These are phyloP conservation scores for Melanostoma scalare DNA, from an alignment of 2,888 invertebrate genomes.

Conservation along the genomic window DNA sequence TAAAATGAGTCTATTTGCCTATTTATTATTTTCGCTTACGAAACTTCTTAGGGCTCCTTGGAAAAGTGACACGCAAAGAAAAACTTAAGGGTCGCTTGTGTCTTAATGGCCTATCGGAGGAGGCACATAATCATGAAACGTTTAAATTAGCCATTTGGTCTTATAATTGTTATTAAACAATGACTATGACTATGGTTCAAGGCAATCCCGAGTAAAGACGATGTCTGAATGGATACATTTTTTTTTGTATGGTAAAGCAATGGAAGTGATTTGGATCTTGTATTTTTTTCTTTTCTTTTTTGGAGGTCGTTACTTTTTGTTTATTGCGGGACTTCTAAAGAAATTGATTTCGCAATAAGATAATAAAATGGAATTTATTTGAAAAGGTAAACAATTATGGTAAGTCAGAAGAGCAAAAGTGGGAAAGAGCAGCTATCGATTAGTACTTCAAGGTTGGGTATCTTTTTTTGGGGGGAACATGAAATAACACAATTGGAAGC, in stretches of 20 bases:
- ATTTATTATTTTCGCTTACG: slow-evolving; percentile 38
- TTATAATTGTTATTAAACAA: slow-evolving; percentile 67
- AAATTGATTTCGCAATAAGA: slow-evolving; percentile 52
- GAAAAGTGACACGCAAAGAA: background rate
- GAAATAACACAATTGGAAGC: no score
- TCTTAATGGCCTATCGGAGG: slow-evolving; percentile 62
- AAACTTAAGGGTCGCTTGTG: slow-evolving; percentile 11
- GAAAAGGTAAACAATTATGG: slow-evolving; percentile 43
- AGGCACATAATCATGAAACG: slow-evolving; percentile 62
- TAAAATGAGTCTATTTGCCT: slow-evolving; percentile 60
- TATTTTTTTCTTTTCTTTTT: background rate
- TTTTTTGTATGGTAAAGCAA: background rate
- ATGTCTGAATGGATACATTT: no score
- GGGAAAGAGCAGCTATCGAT: background rate
- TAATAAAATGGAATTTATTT: slow-evolving; percentile 26
- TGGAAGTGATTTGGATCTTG: background rate
- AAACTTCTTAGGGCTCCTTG: slow-evolving; percentile 22
- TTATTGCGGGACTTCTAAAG: slow-evolving; percentile 35
- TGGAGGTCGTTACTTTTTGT: slow-evolving; percentile 37
- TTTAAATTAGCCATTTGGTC: slow-evolving; percentile 68
- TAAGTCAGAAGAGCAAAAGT: slow-evolving; percentile 9
- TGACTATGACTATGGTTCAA: slow-evolving; percentile 30
- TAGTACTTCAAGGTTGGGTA: background rate
- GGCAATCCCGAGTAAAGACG: slow-evolving; percentile 14
- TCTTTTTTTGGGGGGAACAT: background rate